These are phyloP conservation scores for Heteropelma amictum DNA, from an alignment of 2,888 invertebrate species.

Conservation along the genomic window DNA sequence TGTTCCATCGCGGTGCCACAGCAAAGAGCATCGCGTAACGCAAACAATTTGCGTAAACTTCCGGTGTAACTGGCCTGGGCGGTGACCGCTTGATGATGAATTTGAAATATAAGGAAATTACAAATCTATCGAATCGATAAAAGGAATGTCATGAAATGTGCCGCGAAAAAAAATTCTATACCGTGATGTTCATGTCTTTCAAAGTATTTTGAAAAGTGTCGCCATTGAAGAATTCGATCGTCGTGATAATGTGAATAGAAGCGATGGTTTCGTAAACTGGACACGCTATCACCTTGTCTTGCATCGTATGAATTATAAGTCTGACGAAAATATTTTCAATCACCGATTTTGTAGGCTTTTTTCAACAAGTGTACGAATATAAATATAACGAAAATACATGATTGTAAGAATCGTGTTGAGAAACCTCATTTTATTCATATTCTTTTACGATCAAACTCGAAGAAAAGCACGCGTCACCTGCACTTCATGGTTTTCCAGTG, in stretches of 20 bases:
- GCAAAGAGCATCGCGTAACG: slow-evolving; percentile 70
- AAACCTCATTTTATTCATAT: too few species aligned
- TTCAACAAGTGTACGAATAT: not conserved
- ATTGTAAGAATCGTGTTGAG: too few species aligned
- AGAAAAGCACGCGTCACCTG: slow-evolving; percentile 61
- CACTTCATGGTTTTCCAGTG: slow-evolving; percentile 71
- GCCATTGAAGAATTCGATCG: slow-evolving; percentile 56
- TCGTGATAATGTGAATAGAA: slow-evolving; percentile 65
- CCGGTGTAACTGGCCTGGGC: slow-evolving; percentile 60
- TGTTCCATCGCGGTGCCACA: slow-evolving; percentile 73
- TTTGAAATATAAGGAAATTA: not conserved
- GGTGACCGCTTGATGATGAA: slow-evolving; percentile 58
- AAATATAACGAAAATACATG: not conserved
- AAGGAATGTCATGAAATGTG: not conserved
- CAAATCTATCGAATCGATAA: not conserved
- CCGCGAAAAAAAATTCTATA: slow-evolving; percentile 35
- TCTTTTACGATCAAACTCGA: not conserved
- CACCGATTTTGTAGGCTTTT: not conserved
- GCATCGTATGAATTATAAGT: slow-evolving; percentile 62
- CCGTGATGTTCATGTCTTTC: slow-evolving; percentile 62
- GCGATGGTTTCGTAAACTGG: slow-evolving; percentile 62
- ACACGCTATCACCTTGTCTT: slow-evolving; percentile 64
- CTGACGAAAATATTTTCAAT: slow-evolving; percentile 40
- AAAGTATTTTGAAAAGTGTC: slow-evolving; percentile 61
- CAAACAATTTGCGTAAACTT: slow-evolving; percentile 71